These are phyloP conservation scores for Nothocercus julius DNA, from an alignment of 2,113 vertebrate species.

Conservation along the genomic window DNA sequence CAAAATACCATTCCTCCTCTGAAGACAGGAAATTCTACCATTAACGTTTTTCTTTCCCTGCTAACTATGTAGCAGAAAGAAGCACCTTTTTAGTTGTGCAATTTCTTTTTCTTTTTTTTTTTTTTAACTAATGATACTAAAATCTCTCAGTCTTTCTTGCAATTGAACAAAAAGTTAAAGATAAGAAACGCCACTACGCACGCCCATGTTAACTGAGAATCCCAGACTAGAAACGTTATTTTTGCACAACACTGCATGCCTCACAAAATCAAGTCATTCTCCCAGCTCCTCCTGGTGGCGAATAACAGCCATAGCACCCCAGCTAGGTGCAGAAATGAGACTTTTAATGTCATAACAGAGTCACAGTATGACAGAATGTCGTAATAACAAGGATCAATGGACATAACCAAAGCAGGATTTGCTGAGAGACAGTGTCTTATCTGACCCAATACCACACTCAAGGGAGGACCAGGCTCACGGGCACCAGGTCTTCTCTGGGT, in stretches of 20 bases:
- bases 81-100: neutral
- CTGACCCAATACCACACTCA: neutral
- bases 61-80: neutral
- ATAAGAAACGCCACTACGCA: accelerated
- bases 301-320: neutral
- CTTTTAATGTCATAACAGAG: neutral
- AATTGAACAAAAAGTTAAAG: neutral
- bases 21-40: neutral
- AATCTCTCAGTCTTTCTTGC: neutral
- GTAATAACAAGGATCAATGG: neutral
- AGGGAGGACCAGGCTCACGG: neutral
- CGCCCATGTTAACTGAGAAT: neutral
- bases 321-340: neutral
- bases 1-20: neutral
- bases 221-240: neutral
- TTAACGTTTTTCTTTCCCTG: neutral
- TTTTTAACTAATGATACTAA: neutral
- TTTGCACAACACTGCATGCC: accelerated
- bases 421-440: neutral
- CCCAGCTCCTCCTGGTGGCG: slow-evolving; percentile 40
- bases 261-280: neutral
- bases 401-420: neutral
- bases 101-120: too few species aligned
- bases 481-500: accelerated
- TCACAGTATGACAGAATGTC: accelerated